phyloP scores from a whole-genome alignment of 1,140 invertebrate species.

The Cylas formicarius region DNA sequence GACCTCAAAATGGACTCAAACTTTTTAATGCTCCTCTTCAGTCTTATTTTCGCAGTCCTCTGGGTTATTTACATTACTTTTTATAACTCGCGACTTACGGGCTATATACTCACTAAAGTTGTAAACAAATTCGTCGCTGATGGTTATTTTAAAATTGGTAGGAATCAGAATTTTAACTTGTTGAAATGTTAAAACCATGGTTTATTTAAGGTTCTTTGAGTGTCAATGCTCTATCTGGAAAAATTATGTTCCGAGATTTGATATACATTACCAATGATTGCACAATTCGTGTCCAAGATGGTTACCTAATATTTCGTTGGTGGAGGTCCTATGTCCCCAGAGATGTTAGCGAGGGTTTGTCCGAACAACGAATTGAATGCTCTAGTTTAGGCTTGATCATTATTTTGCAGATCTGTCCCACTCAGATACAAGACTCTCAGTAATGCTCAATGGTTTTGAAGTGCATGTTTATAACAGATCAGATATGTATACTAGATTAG shows the following conservation, averaged over 20 bases:
- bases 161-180: constrained; percentile 36
- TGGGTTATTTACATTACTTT: constrained; percentile 94
- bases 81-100: constrained; percentile 89
- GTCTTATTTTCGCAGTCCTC: constrained; percentile 67
- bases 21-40: constrained; percentile 71
- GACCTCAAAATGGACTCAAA: constrained; percentile 76
- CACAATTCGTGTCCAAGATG: constrained; percentile 89
- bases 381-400: neutral
- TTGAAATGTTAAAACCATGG: constrained; percentile 4
- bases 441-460: constrained; percentile 94
- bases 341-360: constrained; percentile 84
- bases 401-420: constrained; percentile 80
- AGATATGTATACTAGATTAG: constrained; percentile 78
- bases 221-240: constrained; percentile 89
- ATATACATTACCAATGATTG: constrained; percentile 93
- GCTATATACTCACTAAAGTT: constrained; percentile 81
- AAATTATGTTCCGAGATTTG: constrained; percentile 97
- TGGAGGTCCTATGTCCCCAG: constrained; percentile 93
- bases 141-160: constrained; percentile 87
- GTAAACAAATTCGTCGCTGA: constrained; percentile 79
- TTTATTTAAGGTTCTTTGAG: constrained; percentile 77
- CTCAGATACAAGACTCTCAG: constrained; percentile 86
- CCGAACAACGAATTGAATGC: constrained; percentile 1
- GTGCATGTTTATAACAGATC: constrained; percentile 94
- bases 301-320: constrained; percentile 95